phyloP scores from a whole-genome alignment of 2,113 vertebrate species.

The Illadopsis cleaveri region DNA sequence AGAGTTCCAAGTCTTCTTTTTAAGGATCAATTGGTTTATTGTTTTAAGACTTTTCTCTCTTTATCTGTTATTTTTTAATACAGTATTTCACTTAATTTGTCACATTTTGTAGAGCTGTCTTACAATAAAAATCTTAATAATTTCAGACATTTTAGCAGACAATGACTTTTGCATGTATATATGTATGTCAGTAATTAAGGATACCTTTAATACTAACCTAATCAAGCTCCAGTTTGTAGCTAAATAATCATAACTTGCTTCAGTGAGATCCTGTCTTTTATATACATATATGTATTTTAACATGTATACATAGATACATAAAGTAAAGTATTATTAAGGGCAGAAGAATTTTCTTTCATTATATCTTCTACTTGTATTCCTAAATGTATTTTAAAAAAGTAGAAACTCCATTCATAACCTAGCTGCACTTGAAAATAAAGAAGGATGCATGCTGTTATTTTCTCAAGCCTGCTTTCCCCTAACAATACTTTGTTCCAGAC shows the following conservation, averaged over 20 bases:
- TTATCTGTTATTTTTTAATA: neutral
- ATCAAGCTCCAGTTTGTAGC: conserved; percentile 26
- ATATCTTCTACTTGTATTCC: neutral
- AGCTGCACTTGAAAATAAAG: neutral
- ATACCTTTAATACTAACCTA: conserved; percentile 52
- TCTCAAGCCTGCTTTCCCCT: neutral
- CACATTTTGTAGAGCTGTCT: neutral
- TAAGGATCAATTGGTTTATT: neutral
- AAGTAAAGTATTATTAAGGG: neutral
- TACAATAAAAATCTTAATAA: neutral
- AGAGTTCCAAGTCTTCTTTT: neutral
- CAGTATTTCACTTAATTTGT: neutral
- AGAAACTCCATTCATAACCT: neutral
- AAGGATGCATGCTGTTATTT: neutral
- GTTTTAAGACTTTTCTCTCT: neutral
- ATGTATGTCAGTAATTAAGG: conserved; percentile 27
- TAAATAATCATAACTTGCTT: conserved; percentile 43
- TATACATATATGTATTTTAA: neutral
- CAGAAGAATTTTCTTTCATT: neutral
- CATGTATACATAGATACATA: neutral
- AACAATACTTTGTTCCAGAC: neutral
- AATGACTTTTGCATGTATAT: conserved; percentile 24
- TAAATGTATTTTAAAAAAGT: neutral
- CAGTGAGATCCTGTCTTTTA: neutral
- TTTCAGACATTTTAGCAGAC: conserved; percentile 28